Evolutionary conservation across 2,888 invertebrate genomes (phyloP).

Genomic region (Mythimna albipuncta): DNA sequence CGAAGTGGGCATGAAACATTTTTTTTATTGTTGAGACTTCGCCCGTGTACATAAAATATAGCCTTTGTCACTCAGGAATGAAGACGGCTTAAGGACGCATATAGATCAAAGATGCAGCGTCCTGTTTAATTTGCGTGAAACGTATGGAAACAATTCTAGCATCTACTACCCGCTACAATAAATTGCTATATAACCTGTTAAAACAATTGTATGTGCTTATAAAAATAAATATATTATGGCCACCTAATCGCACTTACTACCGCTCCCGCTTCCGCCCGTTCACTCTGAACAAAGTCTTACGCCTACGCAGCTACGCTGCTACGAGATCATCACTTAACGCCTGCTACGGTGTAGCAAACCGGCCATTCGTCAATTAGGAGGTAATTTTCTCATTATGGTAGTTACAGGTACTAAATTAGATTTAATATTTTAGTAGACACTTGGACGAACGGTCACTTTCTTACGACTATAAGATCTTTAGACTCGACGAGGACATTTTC

Average conservation of each 20-base stretch:
- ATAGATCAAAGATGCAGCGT: too few species aligned
- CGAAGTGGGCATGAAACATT: too few species aligned
- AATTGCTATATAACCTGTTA: neutral
- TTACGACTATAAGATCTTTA: neutral
- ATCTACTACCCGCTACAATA: neutral
- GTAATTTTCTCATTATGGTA: constrained; percentile 27
- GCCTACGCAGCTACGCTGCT: constrained; percentile 44
- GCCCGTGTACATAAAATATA: too few species aligned
- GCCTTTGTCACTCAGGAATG: too few species aligned
- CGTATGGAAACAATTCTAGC: neutral
- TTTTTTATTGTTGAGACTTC: too few species aligned
- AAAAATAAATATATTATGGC: neutral
- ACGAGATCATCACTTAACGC: constrained; percentile 42
- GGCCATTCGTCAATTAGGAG: constrained; percentile 33
- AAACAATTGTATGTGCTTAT: too few species aligned
- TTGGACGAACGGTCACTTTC: neutral
- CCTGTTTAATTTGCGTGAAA: too few species aligned
- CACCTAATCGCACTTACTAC: neutral
- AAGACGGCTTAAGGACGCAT: too few species aligned
- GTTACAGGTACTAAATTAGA: constrained; percentile 15
- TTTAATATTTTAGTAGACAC: constrained; percentile 14
- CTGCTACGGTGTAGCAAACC: constrained; percentile 52
- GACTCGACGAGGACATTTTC: neutral
- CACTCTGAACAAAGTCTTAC: neutral
- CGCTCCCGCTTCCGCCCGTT: neutral